phyloP scores from a whole-genome alignment of 2,888 invertebrate species.

The Thysanoteuthis rhombus region DNA sequence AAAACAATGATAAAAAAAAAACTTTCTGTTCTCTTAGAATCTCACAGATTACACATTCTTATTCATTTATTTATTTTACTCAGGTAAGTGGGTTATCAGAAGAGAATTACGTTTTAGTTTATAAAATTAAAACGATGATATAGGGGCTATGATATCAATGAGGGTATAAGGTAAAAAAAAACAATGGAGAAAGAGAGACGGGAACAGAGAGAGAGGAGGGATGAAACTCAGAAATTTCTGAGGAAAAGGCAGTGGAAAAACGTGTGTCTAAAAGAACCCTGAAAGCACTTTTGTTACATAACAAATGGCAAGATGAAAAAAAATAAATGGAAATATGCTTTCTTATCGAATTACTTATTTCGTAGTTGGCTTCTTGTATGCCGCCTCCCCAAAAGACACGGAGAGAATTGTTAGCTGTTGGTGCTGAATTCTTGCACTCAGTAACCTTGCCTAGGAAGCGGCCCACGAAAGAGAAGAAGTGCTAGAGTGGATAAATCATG shows the following conservation, averaged over 20 bases:
- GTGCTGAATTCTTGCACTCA: neutral
- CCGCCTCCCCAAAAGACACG: constrained; percentile 12
- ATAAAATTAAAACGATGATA: no score
- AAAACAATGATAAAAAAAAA: no score
- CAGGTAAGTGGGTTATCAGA: no score
- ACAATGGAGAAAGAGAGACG: no score
- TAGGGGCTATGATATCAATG: no score
- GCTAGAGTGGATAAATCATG: neutral
- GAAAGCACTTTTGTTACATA: neutral
- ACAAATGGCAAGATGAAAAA: neutral
- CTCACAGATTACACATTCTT: no score
- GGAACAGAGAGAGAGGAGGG: neutral
- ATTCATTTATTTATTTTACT: no score
- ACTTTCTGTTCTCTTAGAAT: no score
- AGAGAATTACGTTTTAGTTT: no score
- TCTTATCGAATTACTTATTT: neutral
- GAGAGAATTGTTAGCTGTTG: neutral
- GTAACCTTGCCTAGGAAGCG: neutral
- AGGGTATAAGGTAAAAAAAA: no score
- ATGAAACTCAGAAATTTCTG: neutral
- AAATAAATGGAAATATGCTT: neutral
- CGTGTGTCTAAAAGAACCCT: neutral
- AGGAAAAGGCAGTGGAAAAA: neutral
- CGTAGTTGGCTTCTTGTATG: neutral
- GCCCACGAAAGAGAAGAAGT: neutral